Percentiles rank a stretch among this genome's conserved stretches.
phyloP scores from a whole-genome alignment of 2,797 vertebrate species.

The Acestrorhynchus altus region DNA sequence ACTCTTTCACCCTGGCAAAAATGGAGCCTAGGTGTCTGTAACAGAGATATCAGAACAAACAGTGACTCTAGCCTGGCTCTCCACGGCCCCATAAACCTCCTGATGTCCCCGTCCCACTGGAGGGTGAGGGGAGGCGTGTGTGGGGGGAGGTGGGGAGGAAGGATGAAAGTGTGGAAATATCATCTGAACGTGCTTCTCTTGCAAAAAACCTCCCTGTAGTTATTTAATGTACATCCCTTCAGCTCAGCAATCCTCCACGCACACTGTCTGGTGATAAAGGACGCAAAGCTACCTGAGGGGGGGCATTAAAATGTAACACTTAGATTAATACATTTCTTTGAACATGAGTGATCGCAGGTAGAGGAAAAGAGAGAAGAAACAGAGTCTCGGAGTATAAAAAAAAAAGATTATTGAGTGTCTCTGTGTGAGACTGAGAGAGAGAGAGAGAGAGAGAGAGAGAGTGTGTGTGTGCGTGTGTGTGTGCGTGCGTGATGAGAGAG shows the following conservation, averaged over 20 bases:
- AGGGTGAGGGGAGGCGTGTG: constrained; percentile 26
- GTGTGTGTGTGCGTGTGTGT: constrained; percentile 34
- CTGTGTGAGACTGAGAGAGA: constrained; percentile 29
- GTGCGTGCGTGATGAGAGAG: constrained; percentile 23
- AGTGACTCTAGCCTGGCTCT: constrained; percentile 31
- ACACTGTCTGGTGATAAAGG: constrained; percentile 76
- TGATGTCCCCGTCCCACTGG: constrained; percentile 52
- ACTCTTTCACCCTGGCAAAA: background rate
- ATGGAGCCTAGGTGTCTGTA: constrained; percentile 36
- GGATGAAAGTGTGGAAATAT: constrained; percentile 73
- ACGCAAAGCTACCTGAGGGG: constrained; percentile 72
- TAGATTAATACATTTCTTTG: constrained; percentile 78
- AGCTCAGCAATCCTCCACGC: constrained; percentile 61
- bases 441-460: constrained; percentile 30
- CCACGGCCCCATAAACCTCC: constrained; percentile 48
- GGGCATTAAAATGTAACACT: constrained; percentile 77
- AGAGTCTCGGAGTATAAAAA: constrained; percentile 69
- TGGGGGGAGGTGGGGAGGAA: constrained; percentile 41
- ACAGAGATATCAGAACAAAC: constrained; percentile 64
- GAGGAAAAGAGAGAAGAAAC: constrained; percentile 57
- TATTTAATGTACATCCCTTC: constrained; percentile 72
- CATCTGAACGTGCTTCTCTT: constrained; percentile 65
- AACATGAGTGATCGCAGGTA: constrained; percentile 70
- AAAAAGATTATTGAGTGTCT: constrained; percentile 42
- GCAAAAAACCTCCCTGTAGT: constrained; percentile 67